Percentiles rank a stretch among this genome's conserved stretches.
Evolutionary conservation across 2,113 vertebrate genomes (phyloP).

Genomic region (Platysteira castanea): DNA sequence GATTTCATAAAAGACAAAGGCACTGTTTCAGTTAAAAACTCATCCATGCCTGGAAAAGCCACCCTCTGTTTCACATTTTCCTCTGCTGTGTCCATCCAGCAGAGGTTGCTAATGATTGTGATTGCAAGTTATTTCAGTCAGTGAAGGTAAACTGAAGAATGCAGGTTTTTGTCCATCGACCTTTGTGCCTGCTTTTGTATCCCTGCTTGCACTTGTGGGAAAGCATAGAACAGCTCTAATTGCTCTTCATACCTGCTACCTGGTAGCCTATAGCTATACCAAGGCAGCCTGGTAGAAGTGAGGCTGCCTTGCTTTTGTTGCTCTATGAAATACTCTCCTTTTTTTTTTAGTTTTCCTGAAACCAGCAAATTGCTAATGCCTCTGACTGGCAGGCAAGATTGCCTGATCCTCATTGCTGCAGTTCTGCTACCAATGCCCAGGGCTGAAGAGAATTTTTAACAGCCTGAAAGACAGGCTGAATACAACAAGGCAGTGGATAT

Average conservation of each 20-base stretch:
- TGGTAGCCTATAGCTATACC: neutral
- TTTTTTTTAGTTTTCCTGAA: neutral
- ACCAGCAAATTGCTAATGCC: neutral
- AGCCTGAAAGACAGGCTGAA: neutral
- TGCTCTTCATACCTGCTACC: neutral
- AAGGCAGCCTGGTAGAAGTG: neutral
- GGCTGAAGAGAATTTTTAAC: neutral
- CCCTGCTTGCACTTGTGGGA: neutral
- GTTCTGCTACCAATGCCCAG: neutral
- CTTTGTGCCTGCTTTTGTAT: neutral
- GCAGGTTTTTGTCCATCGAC: neutral
- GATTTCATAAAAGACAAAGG: neutral
- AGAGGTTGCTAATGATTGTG: neutral
- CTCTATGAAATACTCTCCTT: neutral
- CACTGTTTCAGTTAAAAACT: neutral
- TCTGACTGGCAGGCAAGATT: neutral
- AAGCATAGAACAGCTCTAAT: neutral
- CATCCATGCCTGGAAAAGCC: neutral
- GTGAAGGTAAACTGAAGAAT: neutral
- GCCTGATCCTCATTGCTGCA: neutral
- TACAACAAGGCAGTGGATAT: neutral
- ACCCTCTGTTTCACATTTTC: neutral
- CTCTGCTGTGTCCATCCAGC: neutral
- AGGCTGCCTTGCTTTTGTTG: neutral
- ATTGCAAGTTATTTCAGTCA: neutral